phyloP scores from a whole-genome alignment of 2,888 invertebrate species.

The Lasioglossum leucozonium region DNA sequence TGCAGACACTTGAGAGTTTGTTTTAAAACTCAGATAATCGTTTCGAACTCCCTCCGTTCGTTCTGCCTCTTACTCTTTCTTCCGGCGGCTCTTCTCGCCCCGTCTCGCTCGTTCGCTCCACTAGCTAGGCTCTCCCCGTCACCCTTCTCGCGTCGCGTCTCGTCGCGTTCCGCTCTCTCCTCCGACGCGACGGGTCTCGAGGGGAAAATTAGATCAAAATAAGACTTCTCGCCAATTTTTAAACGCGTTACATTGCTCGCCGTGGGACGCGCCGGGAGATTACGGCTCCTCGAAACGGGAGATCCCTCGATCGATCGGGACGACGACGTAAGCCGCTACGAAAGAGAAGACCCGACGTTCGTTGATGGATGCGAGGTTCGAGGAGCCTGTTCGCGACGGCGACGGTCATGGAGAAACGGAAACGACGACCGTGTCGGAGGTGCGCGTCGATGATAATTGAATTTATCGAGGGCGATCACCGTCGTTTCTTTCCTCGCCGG shows the following conservation, averaged over 20 bases:
- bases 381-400: neutral
- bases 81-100: neutral
- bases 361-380: slow-evolving; percentile 43
- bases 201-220: slow-evolving; percentile 79
- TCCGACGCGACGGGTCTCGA: slow-evolving; percentile 61
- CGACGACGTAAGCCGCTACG: neutral
- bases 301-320: slow-evolving; percentile 39
- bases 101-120: slow-evolving; percentile 21
- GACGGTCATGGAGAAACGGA: neutral
- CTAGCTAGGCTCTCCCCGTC: slow-evolving; percentile 18
- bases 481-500: slow-evolving; percentile 30
- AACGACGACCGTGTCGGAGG: neutral
- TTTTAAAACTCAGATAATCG: slow-evolving; percentile 84
- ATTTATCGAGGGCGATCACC: slow-evolving; percentile 68
- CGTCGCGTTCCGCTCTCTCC: slow-evolving; percentile 45
- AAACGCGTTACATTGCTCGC: slow-evolving; percentile 70
- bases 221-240: slow-evolving; percentile 79
- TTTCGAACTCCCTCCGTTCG: slow-evolving; percentile 76
- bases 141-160: slow-evolving; percentile 44
- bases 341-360: slow-evolving; percentile 31
- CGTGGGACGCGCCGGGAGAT: slow-evolving; percentile 42
- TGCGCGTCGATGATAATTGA: slow-evolving; percentile 56
- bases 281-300: slow-evolving; percentile 30
- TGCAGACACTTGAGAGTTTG: slow-evolving; percentile 84
- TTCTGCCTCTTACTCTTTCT: slow-evolving; percentile 36